phyloP scores from a whole-genome alignment of 30 jellyfish, hydroid and myxozoan species.

The Aurelia sp. region DNA sequence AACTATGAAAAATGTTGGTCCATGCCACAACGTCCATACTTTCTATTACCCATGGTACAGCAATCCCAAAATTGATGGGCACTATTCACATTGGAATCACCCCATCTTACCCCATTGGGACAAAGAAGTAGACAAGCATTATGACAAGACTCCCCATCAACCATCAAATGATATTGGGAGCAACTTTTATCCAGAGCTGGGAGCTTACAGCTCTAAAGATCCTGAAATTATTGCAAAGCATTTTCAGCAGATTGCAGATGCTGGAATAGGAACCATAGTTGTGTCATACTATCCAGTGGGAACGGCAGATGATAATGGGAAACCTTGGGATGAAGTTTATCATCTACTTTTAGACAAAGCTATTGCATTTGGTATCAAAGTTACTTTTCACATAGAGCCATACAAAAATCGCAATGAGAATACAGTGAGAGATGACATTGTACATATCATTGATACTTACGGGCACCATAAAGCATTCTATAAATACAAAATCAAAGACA shows the following conservation, averaged over 20 bases:
- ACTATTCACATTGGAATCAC: conserved; percentile 95
- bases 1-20: background rate
- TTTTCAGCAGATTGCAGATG: conserved; percentile 62
- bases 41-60: conserved; percentile 98
- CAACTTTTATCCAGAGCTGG: conserved; percentile 91
- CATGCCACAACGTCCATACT: conserved; percentile 83
- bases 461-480: conserved; percentile 82
- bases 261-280: conserved; percentile 89
- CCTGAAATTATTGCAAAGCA: conserved; percentile 76
- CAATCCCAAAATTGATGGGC: conserved; percentile 85
- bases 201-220: conserved; percentile 86
- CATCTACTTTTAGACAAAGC: conserved; percentile 79
- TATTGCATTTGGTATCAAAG: conserved; percentile 60
- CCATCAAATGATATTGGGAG: conserved; percentile 97
- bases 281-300: conserved; percentile 96
- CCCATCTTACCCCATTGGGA: conserved; percentile 91
- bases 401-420: conserved; percentile 74
- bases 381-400: conserved; percentile 95
- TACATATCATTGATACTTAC: conserved; percentile 64
- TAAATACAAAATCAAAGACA: conserved; percentile 36
- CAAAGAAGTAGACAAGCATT: conserved; percentile 59
- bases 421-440: conserved; percentile 83
- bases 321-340: conserved; percentile 82
- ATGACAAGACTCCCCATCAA: conserved; percentile 53
- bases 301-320: conserved; percentile 89